Evolutionary conservation across 2,888 invertebrate species (phyloP).

Genomic region (Drosophila suboccidentalis): DNA sequence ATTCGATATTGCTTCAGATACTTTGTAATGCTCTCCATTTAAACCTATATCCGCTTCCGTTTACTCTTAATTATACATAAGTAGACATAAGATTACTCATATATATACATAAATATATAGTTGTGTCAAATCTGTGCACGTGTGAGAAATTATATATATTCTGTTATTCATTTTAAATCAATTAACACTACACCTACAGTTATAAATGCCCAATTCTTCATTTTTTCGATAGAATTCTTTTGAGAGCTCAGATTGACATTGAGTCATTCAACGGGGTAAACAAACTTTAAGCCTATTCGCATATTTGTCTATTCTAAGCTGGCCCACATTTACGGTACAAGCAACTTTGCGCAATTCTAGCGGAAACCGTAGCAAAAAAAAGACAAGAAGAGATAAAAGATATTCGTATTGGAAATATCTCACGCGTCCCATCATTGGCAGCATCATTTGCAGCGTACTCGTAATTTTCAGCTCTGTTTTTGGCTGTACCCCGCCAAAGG

Average conservation of each 20-base stretch:
- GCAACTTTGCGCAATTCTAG: conserved; percentile 62
- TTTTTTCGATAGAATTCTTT: background rate
- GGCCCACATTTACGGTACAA: conserved; percentile 74
- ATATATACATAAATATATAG: background rate
- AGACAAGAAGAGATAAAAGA: conserved; percentile 22
- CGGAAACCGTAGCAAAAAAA: conserved; percentile 54
- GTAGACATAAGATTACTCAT: background rate
- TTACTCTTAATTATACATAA: background rate
- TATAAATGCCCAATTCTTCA: conserved; percentile 5
- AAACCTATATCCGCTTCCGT: conserved; percentile 1
- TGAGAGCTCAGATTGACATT: conserved; percentile 27
- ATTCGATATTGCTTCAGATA: background rate
- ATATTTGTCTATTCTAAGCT: conserved; percentile 39
- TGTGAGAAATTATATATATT: background rate
- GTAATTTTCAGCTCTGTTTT: conserved; percentile 62
- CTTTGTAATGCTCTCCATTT: background rate
- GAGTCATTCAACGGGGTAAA: conserved; percentile 67
- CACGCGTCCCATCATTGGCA: conserved; percentile 70
- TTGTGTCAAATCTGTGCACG: background rate
- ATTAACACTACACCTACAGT: conserved; percentile 30
- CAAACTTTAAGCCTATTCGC: conserved; percentile 60
- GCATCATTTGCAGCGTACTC: conserved; percentile 64
- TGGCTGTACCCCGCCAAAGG: conserved; percentile 35
- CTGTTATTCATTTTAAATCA: conserved; percentile 7
- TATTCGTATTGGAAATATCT: conserved; percentile 77